These are phyloP conservation scores for Mirounga angustirostris DNA, from an alignment of 2,113 vertebrate genomes.

Conservation along the genomic window DNA sequence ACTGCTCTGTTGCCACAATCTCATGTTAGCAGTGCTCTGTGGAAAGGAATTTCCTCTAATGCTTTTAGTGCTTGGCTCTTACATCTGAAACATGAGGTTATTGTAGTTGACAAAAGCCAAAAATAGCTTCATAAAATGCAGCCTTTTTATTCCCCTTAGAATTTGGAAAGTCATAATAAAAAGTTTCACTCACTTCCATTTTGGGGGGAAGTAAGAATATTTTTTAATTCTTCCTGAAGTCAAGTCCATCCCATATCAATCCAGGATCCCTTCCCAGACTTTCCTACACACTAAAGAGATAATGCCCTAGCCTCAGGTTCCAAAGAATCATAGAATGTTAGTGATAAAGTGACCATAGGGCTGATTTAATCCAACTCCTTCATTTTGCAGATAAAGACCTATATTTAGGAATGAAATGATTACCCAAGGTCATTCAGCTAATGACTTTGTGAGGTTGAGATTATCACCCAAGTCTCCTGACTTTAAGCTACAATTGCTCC, in stretches of 20 bases:
- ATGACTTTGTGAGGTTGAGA: not conserved
- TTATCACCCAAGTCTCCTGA: not conserved
- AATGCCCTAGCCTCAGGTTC: not conserved
- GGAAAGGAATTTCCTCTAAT: constrained; percentile 73
- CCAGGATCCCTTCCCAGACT: not conserved
- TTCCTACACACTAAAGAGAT: constrained; percentile 1
- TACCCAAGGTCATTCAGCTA: not conserved
- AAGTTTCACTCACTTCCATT: constrained; percentile 43
- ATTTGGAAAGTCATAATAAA: constrained; percentile 65
- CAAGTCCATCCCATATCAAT: not conserved
- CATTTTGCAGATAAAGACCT: not conserved
- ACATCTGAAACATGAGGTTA: constrained; percentile 40
- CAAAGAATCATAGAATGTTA: not conserved
- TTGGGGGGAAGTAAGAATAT: not conserved
- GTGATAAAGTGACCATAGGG: not conserved
- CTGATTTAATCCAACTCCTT: not conserved
- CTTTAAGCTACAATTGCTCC: not conserved
- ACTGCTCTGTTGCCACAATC: constrained; percentile 18
- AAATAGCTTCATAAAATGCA: constrained; percentile 71
- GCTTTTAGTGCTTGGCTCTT: constrained; percentile 65
- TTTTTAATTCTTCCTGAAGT: not conserved
- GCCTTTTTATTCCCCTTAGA: constrained; percentile 48
- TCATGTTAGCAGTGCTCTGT: not conserved
- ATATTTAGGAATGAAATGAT: not conserved
- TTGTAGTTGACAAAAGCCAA: constrained; percentile 60